Percentiles rank a stretch among this genome's conserved stretches.
Evolutionary conservation across 2,797 vertebrate genomes (phyloP).

Genomic region (Spatula clypeata): DNA sequence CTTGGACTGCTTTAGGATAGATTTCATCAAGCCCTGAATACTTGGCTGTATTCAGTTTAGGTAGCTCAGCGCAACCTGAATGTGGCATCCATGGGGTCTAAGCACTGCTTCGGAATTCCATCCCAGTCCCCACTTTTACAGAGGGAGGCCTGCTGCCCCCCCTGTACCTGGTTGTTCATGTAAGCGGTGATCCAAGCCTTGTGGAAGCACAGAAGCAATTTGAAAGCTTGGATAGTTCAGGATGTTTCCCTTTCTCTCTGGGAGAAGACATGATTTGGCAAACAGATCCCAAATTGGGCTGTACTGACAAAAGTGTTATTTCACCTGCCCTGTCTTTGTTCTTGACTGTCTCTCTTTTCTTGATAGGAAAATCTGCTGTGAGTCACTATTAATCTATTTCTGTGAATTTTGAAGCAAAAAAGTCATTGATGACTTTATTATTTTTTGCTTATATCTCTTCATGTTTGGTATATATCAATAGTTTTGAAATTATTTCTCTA

Average conservation of each 20-base stretch:
- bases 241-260: not conserved
- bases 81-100: not conserved
- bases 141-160: not conserved
- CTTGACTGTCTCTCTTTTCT: not conserved
- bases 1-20: not conserved
- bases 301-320: not conserved
- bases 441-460: not conserved
- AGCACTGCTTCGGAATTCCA: not conserved
- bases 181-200: not conserved
- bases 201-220: not conserved
- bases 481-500: not conserved
- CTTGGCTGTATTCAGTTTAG: not conserved
- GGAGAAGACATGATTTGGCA: not conserved
- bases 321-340: constrained; percentile 29
- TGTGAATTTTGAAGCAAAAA: constrained; percentile 11
- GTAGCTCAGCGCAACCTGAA: not conserved
- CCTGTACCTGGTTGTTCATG: not conserved
- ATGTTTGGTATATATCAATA: not conserved
- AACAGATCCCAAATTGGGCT: not conserved
- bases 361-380: constrained; percentile 7
- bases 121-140: not conserved
- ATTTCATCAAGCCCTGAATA: not conserved
- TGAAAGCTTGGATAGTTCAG: not conserved
- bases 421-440: not conserved
- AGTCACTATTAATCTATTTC: constrained; percentile 7